These are phyloP conservation scores for Campopleginae sp. DNA, from an alignment of 2,888 invertebrate species.

Conservation along the genomic window DNA sequence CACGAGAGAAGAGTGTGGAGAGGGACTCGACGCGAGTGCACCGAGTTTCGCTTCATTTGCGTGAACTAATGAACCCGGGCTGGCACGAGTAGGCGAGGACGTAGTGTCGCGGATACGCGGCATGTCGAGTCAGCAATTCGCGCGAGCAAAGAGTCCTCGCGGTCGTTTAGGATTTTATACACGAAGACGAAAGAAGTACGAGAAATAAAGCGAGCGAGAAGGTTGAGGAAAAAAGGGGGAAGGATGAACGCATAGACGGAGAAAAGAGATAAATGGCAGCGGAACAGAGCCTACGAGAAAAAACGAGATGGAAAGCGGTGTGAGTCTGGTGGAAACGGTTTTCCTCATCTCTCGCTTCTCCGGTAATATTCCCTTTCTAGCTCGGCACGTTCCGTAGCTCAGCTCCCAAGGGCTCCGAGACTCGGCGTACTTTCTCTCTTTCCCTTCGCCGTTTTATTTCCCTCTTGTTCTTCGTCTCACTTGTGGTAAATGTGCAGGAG, in stretches of 20 bases:
- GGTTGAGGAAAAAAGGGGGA: conserved; percentile 6
- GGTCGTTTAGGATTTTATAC: conserved; percentile 62
- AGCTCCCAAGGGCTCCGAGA: conserved; percentile 51
- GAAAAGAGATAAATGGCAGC: conserved; percentile 62
- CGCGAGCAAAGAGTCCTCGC: conserved; percentile 61
- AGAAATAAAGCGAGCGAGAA: conserved; percentile 28
- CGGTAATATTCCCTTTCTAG: conserved; percentile 60
- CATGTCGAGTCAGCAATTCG: conserved; percentile 60
- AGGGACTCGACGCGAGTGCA: conserved; percentile 54
- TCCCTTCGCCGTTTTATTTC: conserved; percentile 10
- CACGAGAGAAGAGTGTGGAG: conserved; percentile 10
- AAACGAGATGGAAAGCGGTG: conserved; percentile 35
- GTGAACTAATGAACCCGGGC: conserved; percentile 72
- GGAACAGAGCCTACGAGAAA: conserved; percentile 63
- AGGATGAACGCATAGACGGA: conserved; percentile 62
- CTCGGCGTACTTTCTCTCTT: conserved; percentile 33
- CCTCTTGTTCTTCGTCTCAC: conserved; percentile 6
- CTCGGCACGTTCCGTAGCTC: conserved; percentile 62
- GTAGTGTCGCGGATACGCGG: conserved; percentile 48
- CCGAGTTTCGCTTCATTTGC: conserved; percentile 68
- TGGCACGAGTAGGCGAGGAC: conserved; percentile 43
- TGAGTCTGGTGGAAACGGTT: conserved; percentile 69
- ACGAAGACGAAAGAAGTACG: conserved; percentile 51
- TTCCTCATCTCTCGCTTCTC: conserved; percentile 26
- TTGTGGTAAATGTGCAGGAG: conserved; percentile 27